These are phyloP conservation scores for Chaetodon auriga DNA, from an alignment of 2,113 vertebrate genomes.

Conservation along the genomic window DNA sequence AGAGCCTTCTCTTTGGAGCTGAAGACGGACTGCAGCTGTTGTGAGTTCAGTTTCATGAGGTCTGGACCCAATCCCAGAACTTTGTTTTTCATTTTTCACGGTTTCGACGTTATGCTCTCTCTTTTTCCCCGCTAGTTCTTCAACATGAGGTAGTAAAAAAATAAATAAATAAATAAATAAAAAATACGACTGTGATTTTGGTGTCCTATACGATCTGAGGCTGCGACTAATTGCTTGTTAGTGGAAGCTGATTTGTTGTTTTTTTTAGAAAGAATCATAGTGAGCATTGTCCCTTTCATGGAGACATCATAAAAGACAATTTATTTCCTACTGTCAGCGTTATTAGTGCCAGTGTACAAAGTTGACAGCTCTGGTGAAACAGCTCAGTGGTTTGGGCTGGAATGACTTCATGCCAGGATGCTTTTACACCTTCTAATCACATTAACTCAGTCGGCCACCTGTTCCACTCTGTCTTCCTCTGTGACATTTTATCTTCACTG, in stretches of 20 bases:
- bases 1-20: constrained; percentile 29
- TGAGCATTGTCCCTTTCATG: constrained; percentile 27
- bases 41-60: constrained; percentile 75
- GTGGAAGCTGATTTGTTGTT: constrained; percentile 51
- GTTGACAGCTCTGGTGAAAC: constrained; percentile 17
- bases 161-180: neutral
- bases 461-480: constrained; percentile 4
- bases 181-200: constrained; percentile 41
- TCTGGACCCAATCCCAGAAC: constrained; percentile 72
- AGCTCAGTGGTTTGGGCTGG: constrained; percentile 28
- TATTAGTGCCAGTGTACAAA: constrained; percentile 34
- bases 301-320: constrained; percentile 27
- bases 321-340: constrained; percentile 55
- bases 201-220: constrained; percentile 34
- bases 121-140: constrained; percentile 51
- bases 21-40: constrained; percentile 75
- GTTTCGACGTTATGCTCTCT: constrained; percentile 52
- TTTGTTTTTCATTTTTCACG: constrained; percentile 72
- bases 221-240: constrained; percentile 47
- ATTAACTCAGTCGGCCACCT: constrained; percentile 36
- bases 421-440: constrained; percentile 19
- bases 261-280: constrained; percentile 35
- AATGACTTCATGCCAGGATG: constrained; percentile 41
- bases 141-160: constrained; percentile 46
- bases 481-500: neutral